phyloP scores from a whole-genome alignment of 2,888 invertebrate species.

The Blomia tropicalis region DNA sequence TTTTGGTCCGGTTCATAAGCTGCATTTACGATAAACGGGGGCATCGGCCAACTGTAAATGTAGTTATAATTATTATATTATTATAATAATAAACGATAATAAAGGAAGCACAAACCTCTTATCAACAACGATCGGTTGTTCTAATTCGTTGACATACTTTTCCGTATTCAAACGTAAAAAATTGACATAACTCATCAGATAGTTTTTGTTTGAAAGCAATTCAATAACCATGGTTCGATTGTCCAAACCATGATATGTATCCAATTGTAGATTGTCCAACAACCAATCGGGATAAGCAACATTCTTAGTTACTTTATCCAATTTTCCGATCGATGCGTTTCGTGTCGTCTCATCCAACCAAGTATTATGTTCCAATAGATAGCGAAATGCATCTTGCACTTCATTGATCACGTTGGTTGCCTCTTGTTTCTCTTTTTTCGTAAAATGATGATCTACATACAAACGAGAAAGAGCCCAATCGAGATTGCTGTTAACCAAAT shows the following conservation, averaged over 20 bases:
- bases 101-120: too few species aligned
- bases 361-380: slow-evolving; percentile 37
- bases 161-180: neutral
- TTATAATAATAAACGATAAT: too few species aligned
- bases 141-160: neutral
- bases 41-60: slow-evolving; percentile 17
- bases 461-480: slow-evolving; percentile 37
- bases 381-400: slow-evolving; percentile 39
- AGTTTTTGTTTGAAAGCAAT: neutral
- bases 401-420: slow-evolving; percentile 32
- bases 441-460: slow-evolving; percentile 37
- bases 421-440: slow-evolving; percentile 35
- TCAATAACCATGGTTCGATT: neutral
- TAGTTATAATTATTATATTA: neutral
- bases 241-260: slow-evolving; percentile 34
- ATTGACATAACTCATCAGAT: neutral
- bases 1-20: slow-evolving; percentile 19
- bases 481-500: slow-evolving; percentile 35
- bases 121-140: neutral
- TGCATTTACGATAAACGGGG: slow-evolving; percentile 18
- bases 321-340: slow-evolving; percentile 40
- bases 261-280: slow-evolving; percentile 33
- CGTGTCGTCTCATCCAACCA: slow-evolving; percentile 44
- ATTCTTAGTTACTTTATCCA: slow-evolving; percentile 38
- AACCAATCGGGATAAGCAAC: slow-evolving; percentile 38